A percentile compares a stretch with the other conserved stretches of the same genome.
These are phyloP conservation scores for Erebia ligea DNA, from an alignment of 2,888 invertebrate genomes.

Conservation along the genomic window DNA sequence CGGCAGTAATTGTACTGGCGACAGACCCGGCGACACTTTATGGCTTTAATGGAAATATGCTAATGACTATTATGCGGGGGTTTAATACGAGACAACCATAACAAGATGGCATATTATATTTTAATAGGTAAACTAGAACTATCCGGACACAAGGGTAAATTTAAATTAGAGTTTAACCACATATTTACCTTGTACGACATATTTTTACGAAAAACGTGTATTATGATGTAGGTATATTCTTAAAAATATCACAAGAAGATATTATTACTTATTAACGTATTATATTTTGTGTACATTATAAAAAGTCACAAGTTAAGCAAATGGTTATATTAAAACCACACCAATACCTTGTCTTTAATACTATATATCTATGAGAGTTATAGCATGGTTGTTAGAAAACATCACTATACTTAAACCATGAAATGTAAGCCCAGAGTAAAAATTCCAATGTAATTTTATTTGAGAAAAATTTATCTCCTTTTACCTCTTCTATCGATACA, in stretches of 20 bases:
- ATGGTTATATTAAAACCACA: too few relatives aligned
- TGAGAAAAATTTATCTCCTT: not conserved
- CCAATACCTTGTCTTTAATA: too few relatives aligned
- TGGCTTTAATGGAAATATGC: conserved; percentile 28
- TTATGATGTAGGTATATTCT: too few relatives aligned
- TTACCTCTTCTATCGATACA: not conserved
- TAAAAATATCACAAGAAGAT: too few relatives aligned
- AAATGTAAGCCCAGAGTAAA: not conserved
- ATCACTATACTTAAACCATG: too few relatives aligned
- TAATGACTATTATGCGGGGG: conserved; percentile 14
- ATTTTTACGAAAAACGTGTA: too few relatives aligned
- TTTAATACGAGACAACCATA: conserved; percentile 18
- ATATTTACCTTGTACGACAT: not conserved
- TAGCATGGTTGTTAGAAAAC: too few relatives aligned
- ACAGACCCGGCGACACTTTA: conserved; percentile 66
- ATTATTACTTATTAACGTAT: too few relatives aligned
- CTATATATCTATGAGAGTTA: too few relatives aligned
- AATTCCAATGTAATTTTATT: not conserved
- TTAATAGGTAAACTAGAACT: conserved; percentile 1
- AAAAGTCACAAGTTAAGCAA: too few relatives aligned
- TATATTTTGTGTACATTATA: too few relatives aligned
- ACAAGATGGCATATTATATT: conserved; percentile 16
- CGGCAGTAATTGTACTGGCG: conserved; percentile 71
- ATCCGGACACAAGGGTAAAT: not conserved
- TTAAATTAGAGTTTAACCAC: conserved; percentile 7